Evolutionary conservation across 2,797 vertebrate genomes (phyloP).

Genomic region (Melanotaenia maccullochi): DNA sequence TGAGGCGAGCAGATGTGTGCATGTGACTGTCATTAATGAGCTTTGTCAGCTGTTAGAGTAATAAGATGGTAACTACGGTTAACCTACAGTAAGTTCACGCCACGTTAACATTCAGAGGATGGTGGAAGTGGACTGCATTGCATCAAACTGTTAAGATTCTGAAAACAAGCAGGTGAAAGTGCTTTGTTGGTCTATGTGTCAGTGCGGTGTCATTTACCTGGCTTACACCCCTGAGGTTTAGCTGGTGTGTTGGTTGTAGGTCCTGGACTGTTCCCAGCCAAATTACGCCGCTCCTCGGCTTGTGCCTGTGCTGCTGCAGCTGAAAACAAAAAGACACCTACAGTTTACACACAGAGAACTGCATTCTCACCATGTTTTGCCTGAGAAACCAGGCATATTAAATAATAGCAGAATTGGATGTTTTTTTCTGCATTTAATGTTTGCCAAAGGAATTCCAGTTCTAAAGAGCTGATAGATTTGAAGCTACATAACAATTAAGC

Average conservation of each 20-base stretch:
- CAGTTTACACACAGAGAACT: constrained; percentile 22
- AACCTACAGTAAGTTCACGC: constrained; percentile 46
- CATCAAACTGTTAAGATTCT: constrained; percentile 47
- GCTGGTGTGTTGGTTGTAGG: constrained; percentile 66
- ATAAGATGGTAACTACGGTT: constrained; percentile 63
- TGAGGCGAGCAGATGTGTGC: constrained; percentile 50
- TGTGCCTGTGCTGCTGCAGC: constrained; percentile 92
- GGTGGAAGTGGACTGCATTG: constrained; percentile 53
- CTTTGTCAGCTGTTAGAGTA: constrained; percentile 64
- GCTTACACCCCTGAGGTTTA: constrained; percentile 84
- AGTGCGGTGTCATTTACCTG: constrained; percentile 84
- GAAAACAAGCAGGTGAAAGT: constrained; percentile 28
- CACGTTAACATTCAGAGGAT: constrained; percentile 26
- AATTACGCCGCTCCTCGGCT: constrained; percentile 91
- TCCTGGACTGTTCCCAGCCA: constrained; percentile 80
- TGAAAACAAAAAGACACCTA: constrained; percentile 60
- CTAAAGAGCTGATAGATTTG: constrained; percentile 52
- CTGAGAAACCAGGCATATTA: constrained; percentile 10
- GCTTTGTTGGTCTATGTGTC: constrained; percentile 29
- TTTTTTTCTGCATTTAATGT: constrained; percentile 33
- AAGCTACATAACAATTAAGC: constrained; percentile 69
- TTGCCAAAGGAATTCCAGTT: constrained; percentile 51
- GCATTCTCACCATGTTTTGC: neutral
- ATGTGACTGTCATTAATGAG: constrained; percentile 66
- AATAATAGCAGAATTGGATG: constrained; percentile 6